These are phyloP conservation scores for Chunga burmeisteri DNA, from an alignment of 2,113 vertebrate species.

Conservation along the genomic window DNA sequence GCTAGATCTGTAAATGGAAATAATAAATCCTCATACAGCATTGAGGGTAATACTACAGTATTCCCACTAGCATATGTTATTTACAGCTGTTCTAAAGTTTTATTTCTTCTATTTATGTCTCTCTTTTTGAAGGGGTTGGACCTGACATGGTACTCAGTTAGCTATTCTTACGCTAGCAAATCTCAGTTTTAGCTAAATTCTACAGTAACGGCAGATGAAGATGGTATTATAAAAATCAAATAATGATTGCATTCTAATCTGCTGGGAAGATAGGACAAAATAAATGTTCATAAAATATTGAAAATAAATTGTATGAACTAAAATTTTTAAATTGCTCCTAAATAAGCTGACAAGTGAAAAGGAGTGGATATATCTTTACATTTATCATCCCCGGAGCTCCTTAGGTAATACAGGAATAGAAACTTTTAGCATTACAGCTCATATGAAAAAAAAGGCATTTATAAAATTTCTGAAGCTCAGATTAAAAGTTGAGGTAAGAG, in stretches of 20 bases:
- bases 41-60: slow-evolving; percentile 18
- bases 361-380: background rate
- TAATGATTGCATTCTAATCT: background rate
- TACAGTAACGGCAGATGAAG: background rate
- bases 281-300: background rate
- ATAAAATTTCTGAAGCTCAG: background rate
- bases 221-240: background rate
- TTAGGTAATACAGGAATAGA: background rate
- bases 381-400: background rate
- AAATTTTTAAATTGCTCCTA: background rate
- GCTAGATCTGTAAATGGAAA: slow-evolving; percentile 49
- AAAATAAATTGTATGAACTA: background rate
- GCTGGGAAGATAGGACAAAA: background rate
- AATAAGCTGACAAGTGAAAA: background rate
- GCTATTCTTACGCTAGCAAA: background rate
- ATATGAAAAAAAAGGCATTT: background rate
- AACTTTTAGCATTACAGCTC: background rate
- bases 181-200: background rate
- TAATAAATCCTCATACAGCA: slow-evolving; percentile 52
- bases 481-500: background rate
- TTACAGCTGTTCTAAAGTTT: slow-evolving; percentile 51
- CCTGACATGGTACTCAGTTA: background rate
- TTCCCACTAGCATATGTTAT: slow-evolving; percentile 37
- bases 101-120: slow-evolving; percentile 43
- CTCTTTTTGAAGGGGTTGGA: background rate